Evolutionary conservation across 2,888 invertebrate species (phyloP).

Genomic region (Erebia ligea): DNA sequence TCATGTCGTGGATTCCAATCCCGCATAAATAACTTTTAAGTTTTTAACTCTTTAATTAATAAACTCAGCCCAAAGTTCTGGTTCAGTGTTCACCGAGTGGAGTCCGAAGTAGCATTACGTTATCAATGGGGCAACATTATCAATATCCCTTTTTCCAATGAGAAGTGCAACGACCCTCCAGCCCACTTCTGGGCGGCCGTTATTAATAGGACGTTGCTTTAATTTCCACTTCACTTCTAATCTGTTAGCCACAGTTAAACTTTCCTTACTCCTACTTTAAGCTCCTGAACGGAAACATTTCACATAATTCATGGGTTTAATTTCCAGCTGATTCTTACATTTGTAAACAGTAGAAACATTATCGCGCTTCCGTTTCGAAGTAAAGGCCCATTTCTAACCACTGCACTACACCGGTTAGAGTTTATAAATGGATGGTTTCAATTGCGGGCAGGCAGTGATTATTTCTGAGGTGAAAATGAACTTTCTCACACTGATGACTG

Average conservation of each 20-base stretch:
- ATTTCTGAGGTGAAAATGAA: slow-evolving; percentile 63
- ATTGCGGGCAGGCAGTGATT: slow-evolving; percentile 61
- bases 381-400: slow-evolving; percentile 55
- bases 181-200: slow-evolving; percentile 37
- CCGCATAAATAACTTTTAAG: too few relatives aligned
- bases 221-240: slow-evolving; percentile 6
- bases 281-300: slow-evolving; percentile 16
- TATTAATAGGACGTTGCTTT: slow-evolving; percentile 51
- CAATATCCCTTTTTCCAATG: background rate
- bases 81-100: background rate
- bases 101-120: background rate
- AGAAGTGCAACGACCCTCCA: slow-evolving; percentile 11
- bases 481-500: slow-evolving; percentile 51
- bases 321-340: slow-evolving; percentile 24
- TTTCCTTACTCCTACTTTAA: background rate
- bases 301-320: slow-evolving; percentile 18
- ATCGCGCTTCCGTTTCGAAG: slow-evolving; percentile 48
- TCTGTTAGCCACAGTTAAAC: slow-evolving; percentile 10
- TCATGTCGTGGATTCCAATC: too few relatives aligned
- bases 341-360: slow-evolving; percentile 31
- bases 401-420: slow-evolving; percentile 45
- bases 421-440: slow-evolving; percentile 60
- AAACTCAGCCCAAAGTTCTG: too few relatives aligned
- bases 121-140: background rate
- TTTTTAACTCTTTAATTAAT: too few relatives aligned